phyloP scores from a whole-genome alignment of 2,797 vertebrate species.

The Mareca penelope region DNA sequence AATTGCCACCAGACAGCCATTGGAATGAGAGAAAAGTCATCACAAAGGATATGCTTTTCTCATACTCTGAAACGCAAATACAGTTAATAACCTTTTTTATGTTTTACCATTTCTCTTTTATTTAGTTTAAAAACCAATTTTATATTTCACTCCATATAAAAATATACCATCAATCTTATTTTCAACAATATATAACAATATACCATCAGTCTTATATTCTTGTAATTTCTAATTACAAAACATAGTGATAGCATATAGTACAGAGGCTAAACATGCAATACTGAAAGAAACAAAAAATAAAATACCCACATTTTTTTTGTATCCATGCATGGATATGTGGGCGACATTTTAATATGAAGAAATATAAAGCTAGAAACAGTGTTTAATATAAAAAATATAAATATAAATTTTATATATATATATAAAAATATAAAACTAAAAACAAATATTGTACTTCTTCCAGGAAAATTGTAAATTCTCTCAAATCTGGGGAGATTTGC shows the following conservation, averaged over 20 bases:
- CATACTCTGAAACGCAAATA: not conserved
- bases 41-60: not conserved
- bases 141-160: slow-evolving; percentile 37
- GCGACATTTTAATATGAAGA: not conserved
- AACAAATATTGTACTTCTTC: not conserved
- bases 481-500: not conserved
- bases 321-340: not conserved
- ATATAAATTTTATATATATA: too few species aligned
- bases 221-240: not conserved
- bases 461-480: not conserved
- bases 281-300: not conserved
- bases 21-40: not conserved
- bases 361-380: not conserved
- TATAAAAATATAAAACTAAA: not conserved
- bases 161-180: not conserved
- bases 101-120: not conserved
- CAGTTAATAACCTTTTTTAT: not conserved
- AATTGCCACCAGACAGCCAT: not conserved
- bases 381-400: too few species aligned
- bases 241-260: not conserved
- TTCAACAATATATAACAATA: not conserved
- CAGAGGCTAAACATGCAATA: not conserved
- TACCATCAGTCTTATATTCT: not conserved
- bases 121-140: slow-evolving; percentile 46
- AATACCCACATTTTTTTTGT: not conserved